A percentile compares a stretch with the other conserved stretches of the same genome.
Evolutionary conservation across 1,140 invertebrate species (phyloP).

Genomic region (Adoxophyes honmai): DNA sequence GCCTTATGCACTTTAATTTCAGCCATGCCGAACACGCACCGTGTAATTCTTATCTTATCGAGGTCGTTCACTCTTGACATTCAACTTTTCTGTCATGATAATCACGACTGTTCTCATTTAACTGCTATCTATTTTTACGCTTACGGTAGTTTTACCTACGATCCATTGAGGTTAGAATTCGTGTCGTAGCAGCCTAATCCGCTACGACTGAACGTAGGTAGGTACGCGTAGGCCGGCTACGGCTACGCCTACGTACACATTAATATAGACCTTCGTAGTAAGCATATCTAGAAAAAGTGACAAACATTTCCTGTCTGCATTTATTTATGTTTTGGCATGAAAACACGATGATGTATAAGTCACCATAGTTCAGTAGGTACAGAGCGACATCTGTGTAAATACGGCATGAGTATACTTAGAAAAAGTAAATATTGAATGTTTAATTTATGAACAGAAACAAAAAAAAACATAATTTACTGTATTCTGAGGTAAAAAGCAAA

Average conservation of each 20-base stretch:
- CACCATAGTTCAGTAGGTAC: not conserved
- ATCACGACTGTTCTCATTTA: constrained; percentile 20
- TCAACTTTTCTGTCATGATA: constrained; percentile 49
- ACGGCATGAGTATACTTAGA: too few relatives aligned
- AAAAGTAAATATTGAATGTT: too few relatives aligned
- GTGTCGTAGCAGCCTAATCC: constrained; percentile 4
- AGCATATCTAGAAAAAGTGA: not conserved
- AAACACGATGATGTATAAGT: not conserved
- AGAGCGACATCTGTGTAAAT: not conserved
- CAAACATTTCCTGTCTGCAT: not conserved
- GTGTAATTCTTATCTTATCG: constrained; percentile 53
- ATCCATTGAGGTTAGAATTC: not conserved
- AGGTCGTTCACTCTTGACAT: constrained; percentile 68
- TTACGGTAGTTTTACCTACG: not conserved
- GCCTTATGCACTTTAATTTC: not conserved
- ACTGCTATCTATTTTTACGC: not conserved
- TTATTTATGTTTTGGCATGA: constrained; percentile 14
- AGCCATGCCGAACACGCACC: constrained; percentile 33
- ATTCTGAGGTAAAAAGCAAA: not conserved
- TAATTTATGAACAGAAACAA: too few relatives aligned
- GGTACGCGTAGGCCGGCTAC: constrained; percentile 2
- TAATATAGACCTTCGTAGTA: constrained; percentile 1
- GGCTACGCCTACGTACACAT: not conserved
- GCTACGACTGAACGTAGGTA: constrained; percentile 2
- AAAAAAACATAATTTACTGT: constrained; percentile 8